Percentiles rank a stretch among this genome's conserved stretches.
Evolutionary conservation across 1,140 invertebrate genomes (phyloP).

Genomic region (Lordiphosa mommai): DNA sequence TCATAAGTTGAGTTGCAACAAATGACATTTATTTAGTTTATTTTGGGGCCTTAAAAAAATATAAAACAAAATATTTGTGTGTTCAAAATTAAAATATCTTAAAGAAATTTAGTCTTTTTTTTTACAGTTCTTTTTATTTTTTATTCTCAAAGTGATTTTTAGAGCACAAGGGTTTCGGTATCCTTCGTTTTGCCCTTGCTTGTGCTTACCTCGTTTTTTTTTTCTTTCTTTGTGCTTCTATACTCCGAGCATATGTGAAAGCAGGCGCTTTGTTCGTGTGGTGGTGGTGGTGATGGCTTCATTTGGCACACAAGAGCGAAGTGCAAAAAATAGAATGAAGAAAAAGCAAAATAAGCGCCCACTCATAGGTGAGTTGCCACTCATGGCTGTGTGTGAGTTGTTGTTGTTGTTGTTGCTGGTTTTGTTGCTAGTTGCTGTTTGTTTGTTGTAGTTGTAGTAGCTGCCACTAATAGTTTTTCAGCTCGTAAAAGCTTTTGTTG

Average conservation of each 20-base stretch:
- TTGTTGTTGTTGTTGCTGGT: constrained; percentile 8
- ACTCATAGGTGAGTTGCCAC: constrained; percentile 25
- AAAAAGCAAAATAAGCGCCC: constrained; percentile 2
- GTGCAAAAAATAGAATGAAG: not conserved
- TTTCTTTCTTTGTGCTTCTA: no score
- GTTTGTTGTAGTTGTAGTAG: constrained; percentile 25
- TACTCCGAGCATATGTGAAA: constrained; percentile 15
- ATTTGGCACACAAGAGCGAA: constrained; percentile 33
- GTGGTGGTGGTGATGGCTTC: constrained; percentile 52
- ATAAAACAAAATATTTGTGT: no score
- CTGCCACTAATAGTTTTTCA: constrained; percentile 69
- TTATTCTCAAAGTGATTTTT: no score
- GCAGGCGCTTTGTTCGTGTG: constrained; percentile 22
- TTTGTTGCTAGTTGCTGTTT: constrained; percentile 14
- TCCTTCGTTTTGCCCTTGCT: no score
- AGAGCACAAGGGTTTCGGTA: no score
- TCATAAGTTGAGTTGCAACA: no score
- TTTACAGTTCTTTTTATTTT: no score
- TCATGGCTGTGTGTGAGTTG: not conserved
- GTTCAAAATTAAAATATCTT: no score
- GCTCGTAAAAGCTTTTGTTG: constrained; percentile 67
- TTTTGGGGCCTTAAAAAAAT: no score
- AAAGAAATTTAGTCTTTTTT: no score
- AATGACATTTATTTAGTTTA: no score
- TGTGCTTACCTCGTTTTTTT: no score